Evolutionary conservation across 2,113 vertebrate genomes (phyloP), one percentile per base, ranked within the genome.

Genomic region (Vidua chalybeata): DNA sequence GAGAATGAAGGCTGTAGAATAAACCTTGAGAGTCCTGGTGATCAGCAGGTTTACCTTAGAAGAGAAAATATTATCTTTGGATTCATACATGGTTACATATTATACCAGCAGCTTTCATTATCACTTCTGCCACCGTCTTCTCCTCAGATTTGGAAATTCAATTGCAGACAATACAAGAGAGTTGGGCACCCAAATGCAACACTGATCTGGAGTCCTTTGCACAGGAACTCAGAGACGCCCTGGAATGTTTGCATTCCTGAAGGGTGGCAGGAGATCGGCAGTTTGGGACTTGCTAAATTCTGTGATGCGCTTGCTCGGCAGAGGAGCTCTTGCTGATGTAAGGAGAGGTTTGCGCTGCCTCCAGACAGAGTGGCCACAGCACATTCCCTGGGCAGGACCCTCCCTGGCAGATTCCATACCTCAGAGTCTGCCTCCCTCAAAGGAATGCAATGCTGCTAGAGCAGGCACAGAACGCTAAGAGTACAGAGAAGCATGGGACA

Each of bases 1-100:
- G 97, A 98, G 95, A 97, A 91, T 52, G 96, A 98, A 97, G 78
- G 97, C 94, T 97, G 84, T 98, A 97, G 97, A 97, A 95, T 76
- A 97, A 97, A 93, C 67, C 95, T 96, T 39, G 8, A 91, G 81
- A 96, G 62, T 55, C 67, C 88, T 35, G n/a, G 27, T 92, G 90
- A 97, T 87, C 92, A 94, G 62, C 66, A 83, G 54, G 59, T 61
- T 84, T 89, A 43, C 45, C 56, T 81, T 93, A 92, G 94, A 96
- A 90, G 73, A 67, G 94, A 95, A 93, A 96, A 96, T 30, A 52
- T 20, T 30, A 37, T 77, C 64, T 93, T 87, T 82, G 54, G 55
- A 93, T 79, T 94, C 77, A 77, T 69, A 82, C 84, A 39, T n/a
- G 23, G 33, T 31, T 74, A 33, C 5, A 5, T 18, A 45, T 41